phyloP scores from a whole-genome alignment of 1,140 invertebrate genomes.

The Diprion similis region DNA sequence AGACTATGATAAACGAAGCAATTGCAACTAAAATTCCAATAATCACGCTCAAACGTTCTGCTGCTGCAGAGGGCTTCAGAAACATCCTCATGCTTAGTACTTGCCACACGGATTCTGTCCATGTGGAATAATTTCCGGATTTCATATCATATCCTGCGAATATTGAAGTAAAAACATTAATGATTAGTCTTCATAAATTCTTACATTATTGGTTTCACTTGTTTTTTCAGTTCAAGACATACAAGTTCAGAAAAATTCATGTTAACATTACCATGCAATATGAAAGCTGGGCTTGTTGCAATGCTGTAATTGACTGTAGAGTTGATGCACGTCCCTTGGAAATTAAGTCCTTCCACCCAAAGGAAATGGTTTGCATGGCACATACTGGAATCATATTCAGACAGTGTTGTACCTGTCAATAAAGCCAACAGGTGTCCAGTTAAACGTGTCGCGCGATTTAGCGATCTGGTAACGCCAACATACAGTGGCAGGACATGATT shows the following conservation, averaged over 20 bases:
- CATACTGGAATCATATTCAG: constrained; percentile 44
- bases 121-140: constrained; percentile 83
- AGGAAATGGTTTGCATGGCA: constrained; percentile 51
- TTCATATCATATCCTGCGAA: constrained; percentile 79
- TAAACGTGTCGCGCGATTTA: constrained; percentile 59
- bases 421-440: constrained; percentile 64
- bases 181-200: constrained; percentile 18
- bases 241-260: constrained; percentile 12
- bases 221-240: background rate
- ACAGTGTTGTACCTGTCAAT: constrained; percentile 63
- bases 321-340: constrained; percentile 75
- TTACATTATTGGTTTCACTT: constrained; percentile 4
- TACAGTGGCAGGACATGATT: constrained; percentile 62
- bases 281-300: constrained; percentile 83
- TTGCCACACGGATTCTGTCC: constrained; percentile 91
- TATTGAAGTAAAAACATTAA: constrained; percentile 26
- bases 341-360: constrained; percentile 68
- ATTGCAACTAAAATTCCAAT: constrained; percentile 70
- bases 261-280: constrained; percentile 67
- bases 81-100: constrained; percentile 80
- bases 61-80: constrained; percentile 74
- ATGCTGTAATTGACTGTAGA: constrained; percentile 76
- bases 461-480: constrained; percentile 63
- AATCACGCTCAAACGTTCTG: constrained; percentile 72
- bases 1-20: constrained; percentile 72